phyloP scores from a whole-genome alignment of 2,113 vertebrate species.

The Prietella phreatophila region DNA sequence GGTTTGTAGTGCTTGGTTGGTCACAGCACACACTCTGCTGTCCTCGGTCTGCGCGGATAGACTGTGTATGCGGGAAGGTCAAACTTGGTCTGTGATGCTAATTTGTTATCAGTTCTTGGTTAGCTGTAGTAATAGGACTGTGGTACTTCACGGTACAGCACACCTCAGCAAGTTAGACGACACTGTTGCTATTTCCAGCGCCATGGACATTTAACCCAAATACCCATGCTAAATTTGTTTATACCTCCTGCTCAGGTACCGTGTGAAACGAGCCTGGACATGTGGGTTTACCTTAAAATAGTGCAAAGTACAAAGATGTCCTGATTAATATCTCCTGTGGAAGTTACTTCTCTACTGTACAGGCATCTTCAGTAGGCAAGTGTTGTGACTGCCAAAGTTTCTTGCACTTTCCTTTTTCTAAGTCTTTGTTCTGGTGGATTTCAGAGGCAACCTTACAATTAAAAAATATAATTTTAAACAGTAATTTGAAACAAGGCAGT shows the following conservation, averaged over 20 bases:
- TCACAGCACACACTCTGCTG: slow-evolving; percentile 1
- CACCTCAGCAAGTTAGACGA: not conserved
- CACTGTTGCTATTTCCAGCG: not conserved
- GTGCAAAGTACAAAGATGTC: not conserved
- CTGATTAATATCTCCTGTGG: not conserved
- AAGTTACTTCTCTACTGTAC: not conserved
- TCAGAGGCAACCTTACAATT: not conserved
- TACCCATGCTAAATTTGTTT: not conserved
- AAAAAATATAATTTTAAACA: not conserved
- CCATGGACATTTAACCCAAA: not conserved
- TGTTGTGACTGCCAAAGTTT: not conserved
- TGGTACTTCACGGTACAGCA: not conserved
- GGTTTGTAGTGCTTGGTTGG: slow-evolving; percentile 24
- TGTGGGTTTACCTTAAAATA: slow-evolving; percentile 4
- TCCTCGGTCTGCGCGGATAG: slow-evolving; percentile 7
- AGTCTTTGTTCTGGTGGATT: not conserved
- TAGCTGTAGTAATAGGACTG: not conserved
- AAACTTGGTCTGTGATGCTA: not conserved
- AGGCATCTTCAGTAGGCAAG: not conserved
- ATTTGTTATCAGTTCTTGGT: slow-evolving; percentile 3
- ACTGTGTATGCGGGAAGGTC: slow-evolving; percentile 6
- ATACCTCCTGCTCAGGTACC: not conserved
- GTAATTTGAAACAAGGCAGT: too few species aligned
- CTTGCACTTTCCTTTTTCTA: not conserved
- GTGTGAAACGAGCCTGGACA: not conserved